These are phyloP conservation scores for Micromys minutus DNA, from an alignment of 2,113 vertebrate species.

Conservation along the genomic window DNA sequence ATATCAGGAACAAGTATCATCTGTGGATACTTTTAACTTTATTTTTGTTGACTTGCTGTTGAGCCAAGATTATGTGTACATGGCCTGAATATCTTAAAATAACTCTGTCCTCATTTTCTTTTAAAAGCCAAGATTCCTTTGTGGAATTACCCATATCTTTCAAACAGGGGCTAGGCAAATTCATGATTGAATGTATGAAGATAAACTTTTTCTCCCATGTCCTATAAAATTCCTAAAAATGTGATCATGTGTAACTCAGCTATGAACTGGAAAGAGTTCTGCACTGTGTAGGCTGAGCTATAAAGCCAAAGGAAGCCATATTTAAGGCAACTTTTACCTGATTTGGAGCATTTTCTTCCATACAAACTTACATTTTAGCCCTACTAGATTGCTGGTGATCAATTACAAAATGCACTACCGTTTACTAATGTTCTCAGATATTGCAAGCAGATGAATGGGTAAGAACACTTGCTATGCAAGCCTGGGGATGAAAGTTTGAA, in stretches of 20 bases:
- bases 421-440: not conserved
- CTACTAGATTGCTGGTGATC: not conserved
- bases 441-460: not conserved
- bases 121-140: slow-evolving; percentile 44
- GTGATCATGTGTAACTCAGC: not conserved
- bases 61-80: not conserved
- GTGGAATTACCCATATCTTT: not conserved
- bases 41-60: not conserved
- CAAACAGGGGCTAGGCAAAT: not conserved
- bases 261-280: not conserved
- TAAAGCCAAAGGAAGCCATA: no score
- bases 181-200: not conserved
- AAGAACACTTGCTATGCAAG: not conserved
- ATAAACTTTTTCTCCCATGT: not conserved
- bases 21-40: not conserved
- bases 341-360: not conserved
- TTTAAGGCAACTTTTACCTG: not conserved
- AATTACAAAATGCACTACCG: not conserved
- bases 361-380: not conserved
- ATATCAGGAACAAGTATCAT: not conserved
- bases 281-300: not conserved
- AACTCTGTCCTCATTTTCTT: slow-evolving; percentile 13
- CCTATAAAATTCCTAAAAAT: slow-evolving; percentile 2
- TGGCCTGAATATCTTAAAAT: slow-evolving; percentile 16
- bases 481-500: not conserved